Percentiles rank a stretch among this genome's conserved stretches.
Conservation (phyloP, 2,113 vertebrate genomes). For the Eleginops maclovinus region DNA sequence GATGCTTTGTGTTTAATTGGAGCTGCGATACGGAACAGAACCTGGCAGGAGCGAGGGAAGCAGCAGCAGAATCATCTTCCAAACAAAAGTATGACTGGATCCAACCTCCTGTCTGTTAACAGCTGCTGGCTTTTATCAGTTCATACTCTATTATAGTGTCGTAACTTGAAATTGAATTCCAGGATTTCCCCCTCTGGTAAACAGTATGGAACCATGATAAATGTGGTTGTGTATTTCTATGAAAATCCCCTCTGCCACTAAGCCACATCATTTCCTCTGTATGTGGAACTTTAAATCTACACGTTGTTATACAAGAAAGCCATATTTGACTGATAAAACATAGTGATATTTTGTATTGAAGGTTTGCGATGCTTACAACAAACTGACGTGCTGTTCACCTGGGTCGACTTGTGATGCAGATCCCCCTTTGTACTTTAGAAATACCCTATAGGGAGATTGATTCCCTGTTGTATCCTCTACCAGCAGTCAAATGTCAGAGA, state of each 20-base stretch:
- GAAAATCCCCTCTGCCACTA: constrained; percentile 41
- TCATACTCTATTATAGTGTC: background rate
- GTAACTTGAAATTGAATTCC: background rate
- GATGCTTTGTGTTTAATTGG: constrained; percentile 51
- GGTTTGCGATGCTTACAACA: constrained; percentile 24
- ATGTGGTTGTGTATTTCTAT: constrained; percentile 22
- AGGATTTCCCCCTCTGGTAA: background rate
- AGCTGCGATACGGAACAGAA: constrained; percentile 22
- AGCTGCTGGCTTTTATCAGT: constrained; percentile 3
- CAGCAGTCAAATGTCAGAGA: constrained; percentile 67
- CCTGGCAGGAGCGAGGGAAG: constrained; percentile 23
- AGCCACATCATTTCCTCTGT: constrained; percentile 12
- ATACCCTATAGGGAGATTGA: constrained; percentile 65
- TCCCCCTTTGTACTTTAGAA: constrained; percentile 54
- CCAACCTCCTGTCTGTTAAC: background rate
- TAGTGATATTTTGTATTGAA: constrained; percentile 29
- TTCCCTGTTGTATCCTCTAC: constrained; percentile 69
- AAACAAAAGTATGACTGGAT: constrained; percentile 12
- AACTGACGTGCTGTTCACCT: constrained; percentile 25
- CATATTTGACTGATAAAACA: constrained; percentile 29
- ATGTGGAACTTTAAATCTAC: constrained; percentile 23
- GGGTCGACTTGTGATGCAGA: constrained; percentile 5
- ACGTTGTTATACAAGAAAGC: constrained; percentile 32
- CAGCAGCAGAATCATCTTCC: constrained; percentile 44
- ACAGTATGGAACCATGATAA: background rate